Base-by-base conservation (phyloP, 2,888 invertebrate genomes). In the Iphiclides podalirius region DNA sequence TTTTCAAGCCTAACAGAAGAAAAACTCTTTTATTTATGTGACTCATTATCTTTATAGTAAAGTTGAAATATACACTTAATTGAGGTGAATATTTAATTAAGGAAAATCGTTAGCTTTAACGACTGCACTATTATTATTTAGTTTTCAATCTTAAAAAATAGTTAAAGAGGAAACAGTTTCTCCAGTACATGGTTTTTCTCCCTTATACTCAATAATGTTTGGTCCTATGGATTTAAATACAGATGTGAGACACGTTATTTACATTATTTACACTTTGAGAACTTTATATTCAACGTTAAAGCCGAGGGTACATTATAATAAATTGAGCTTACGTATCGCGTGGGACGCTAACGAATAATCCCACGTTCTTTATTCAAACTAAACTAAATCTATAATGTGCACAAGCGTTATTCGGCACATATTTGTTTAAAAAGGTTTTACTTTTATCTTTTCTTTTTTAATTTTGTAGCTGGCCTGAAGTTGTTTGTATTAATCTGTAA, bases 281-380 rank as follows among this genome's bases (percentile, higher is more conserved):
- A 38, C 20, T 48, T 48, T 48, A 42, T 43, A 43, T 43, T 48
- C 38, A 14, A 9, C 20, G 48, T 11, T 43, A 8, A 38, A 48
- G 42, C 16, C 37, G 37, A 9, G 15, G 11, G n/a, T 38, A 43
- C 43, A 43, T 48, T 48, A 38, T 48, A 48, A 48, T 38, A 43
- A 48, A 48, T 48, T 42, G 37, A 41, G 40, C 33, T 38, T 11
- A 33, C 23, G 15, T 13, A 31, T 38, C 42, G 48, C 23, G 48
- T 43, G 23, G 42, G 45, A 11, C n/a, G 37, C 31, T 15, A 43
- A 38, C 38, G 35, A 26, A 33, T 48, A 49, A 43, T 23, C 38
- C 38, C 33, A 9, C 12, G 15, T 39, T 23, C 23, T 42, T 37
- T 49, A 43, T 38, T 49, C 42, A 33, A 43, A 49, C 38, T 37